Conservation (phyloP, 2,113 vertebrate species). For the Malurus cyaneus region DNA sequence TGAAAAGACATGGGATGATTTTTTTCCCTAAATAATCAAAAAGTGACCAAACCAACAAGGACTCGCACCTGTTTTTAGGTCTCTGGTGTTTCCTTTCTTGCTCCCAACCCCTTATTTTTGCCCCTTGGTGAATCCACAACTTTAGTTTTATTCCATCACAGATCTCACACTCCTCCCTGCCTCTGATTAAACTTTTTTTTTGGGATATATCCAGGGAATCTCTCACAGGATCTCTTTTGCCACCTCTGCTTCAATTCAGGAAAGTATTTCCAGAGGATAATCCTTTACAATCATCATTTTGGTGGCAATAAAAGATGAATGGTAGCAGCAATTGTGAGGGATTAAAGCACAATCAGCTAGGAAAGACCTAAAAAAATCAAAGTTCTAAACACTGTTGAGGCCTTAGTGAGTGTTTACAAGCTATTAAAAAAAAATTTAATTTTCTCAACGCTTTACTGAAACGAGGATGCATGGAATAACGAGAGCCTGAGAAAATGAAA, state of each 20-base stretch:
- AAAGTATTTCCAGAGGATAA: neutral
- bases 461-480: neutral
- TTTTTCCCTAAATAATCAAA: neutral
- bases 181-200: neutral
- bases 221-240: neutral
- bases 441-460: neutral
- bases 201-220: neutral
- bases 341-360: neutral
- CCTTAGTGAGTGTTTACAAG: neutral
- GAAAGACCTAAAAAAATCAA: neutral
- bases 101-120: accelerated
- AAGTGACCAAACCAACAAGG: neutral
- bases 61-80: accelerated
- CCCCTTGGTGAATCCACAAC: accelerated
- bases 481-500: neutral
- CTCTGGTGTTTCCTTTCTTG: neutral
- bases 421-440: neutral
- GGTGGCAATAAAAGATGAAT: accelerated
- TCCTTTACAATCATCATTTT: neutral
- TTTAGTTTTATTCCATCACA: neutral
- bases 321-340: neutral
- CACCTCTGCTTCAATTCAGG: neutral
- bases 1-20: accelerated
- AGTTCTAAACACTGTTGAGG: neutral
- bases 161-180: neutral